Conservation (phyloP, 2,888 invertebrate species). For the Idaea biselata region DNA sequence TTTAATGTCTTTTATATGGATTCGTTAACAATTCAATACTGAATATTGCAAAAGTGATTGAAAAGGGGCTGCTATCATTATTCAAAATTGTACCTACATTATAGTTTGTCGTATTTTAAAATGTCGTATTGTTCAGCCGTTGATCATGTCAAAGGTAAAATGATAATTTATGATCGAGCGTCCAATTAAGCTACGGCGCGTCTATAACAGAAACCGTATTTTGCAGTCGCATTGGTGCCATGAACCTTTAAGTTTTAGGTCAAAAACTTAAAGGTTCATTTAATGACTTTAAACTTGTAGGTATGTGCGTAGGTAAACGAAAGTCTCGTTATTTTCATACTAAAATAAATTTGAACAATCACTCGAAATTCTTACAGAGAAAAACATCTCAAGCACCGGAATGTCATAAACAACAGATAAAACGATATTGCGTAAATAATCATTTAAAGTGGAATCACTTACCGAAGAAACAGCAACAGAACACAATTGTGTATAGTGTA, state of each 20-base stretch:
- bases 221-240: no score
- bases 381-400: conserved; percentile 1
- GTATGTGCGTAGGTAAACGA: not conserved
- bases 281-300: no score
- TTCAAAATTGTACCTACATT: not conserved
- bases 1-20: not conserved
- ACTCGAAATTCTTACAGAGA: not conserved
- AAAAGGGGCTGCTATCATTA: not conserved
- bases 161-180: no score
- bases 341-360: not conserved
- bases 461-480: conserved; percentile 92
- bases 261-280: no score
- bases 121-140: not conserved
- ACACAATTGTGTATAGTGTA: conserved; percentile 87
- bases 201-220: no score
- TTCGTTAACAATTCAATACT: not conserved
- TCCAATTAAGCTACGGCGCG: no score
- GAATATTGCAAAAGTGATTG: not conserved
- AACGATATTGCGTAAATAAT: not conserved
- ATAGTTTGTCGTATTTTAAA: not conserved
- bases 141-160: not conserved
- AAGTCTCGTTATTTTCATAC: not conserved
- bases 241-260: no score
- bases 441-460: conserved; percentile 53
- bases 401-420: not conserved